Conservation (phyloP, 2,797 vertebrate species). For the Menidia menidia region DNA sequence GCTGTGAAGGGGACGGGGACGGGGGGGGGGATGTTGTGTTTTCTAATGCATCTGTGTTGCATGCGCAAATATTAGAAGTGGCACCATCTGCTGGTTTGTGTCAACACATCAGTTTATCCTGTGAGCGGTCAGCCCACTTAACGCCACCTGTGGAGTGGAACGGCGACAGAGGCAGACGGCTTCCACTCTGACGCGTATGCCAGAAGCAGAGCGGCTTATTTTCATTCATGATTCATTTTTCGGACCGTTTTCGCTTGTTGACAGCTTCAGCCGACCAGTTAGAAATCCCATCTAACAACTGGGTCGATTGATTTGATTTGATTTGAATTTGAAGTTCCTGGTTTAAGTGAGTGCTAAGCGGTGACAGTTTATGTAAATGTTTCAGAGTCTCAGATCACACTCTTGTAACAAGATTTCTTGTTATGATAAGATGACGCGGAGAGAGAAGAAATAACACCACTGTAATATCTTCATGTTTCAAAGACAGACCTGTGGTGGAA, state of each 20-base stretch:
- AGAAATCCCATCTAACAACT: too few relatives aligned
- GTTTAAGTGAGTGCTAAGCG: too few relatives aligned
- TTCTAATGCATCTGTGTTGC: conserved; percentile 18
- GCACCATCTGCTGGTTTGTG: conserved; percentile 72
- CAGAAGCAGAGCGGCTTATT: neutral
- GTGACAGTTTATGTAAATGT: too few relatives aligned
- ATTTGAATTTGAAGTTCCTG: too few relatives aligned
- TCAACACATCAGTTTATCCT: conserved; percentile 48
- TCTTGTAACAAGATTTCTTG: neutral
- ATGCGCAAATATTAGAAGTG: conserved; percentile 54
- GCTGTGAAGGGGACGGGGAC: neutral
- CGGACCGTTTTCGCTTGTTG: neutral
- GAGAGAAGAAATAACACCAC: neutral
- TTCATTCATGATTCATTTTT: neutral
- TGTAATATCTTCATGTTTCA: neutral
- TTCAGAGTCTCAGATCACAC: too few relatives aligned
- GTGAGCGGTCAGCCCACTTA: conserved; percentile 19
- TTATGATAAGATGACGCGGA: neutral
- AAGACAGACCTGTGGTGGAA: conserved; percentile 5
- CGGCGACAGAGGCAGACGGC: conserved; percentile 3
- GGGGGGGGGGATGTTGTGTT: neutral
- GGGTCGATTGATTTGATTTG: too few relatives aligned
- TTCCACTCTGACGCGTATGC: conserved; percentile 2
- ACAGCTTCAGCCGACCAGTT: too few relatives aligned
- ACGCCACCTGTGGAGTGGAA: conserved; percentile 22